Evolutionary conservation across 2,888 invertebrate genomes (phyloP).

Genomic region (Philhelius pedissequus): DNA sequence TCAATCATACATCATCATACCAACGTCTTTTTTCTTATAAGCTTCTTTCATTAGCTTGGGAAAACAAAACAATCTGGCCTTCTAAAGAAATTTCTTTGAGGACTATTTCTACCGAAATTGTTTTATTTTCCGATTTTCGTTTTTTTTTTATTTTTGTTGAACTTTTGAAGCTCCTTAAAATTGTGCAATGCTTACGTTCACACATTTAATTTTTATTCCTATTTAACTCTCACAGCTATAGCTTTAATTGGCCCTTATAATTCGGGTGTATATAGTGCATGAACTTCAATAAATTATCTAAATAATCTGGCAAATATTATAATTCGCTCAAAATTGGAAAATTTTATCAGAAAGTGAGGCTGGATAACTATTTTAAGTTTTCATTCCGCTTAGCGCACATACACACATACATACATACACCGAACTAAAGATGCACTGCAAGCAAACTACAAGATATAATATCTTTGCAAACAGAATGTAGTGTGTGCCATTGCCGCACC

Average conservation of each 20-base stretch:
- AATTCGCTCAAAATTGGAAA: conserved; percentile 49
- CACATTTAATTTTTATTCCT: background rate
- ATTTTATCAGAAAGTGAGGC: conserved; percentile 30
- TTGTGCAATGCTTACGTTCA: background rate
- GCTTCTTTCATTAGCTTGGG: too few species aligned
- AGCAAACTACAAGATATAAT: conserved; percentile 50
- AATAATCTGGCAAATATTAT: conserved; percentile 57
- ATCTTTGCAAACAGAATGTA: conserved; percentile 14
- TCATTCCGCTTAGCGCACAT: conserved; percentile 21
- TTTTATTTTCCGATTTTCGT: too few species aligned
- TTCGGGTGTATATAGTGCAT: background rate
- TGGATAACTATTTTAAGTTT: conserved; percentile 47
- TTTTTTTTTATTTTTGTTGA: too few species aligned
- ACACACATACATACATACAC: too few species aligned
- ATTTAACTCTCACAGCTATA: background rate
- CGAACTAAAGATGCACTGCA: conserved; percentile 30
- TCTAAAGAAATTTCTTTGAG: too few species aligned
- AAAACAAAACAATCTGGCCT: too few species aligned
- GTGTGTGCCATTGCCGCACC: conserved; percentile 15
- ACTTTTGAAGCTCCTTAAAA: too few species aligned
- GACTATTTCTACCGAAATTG: too few species aligned
- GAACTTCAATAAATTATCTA: conserved; percentile 59
- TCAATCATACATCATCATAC: too few species aligned
- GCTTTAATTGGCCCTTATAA: conserved; percentile 40
- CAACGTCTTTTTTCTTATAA: too few species aligned